Base-by-base conservation (phyloP, 2,888 invertebrate species). In the Litoditis marina region DNA sequence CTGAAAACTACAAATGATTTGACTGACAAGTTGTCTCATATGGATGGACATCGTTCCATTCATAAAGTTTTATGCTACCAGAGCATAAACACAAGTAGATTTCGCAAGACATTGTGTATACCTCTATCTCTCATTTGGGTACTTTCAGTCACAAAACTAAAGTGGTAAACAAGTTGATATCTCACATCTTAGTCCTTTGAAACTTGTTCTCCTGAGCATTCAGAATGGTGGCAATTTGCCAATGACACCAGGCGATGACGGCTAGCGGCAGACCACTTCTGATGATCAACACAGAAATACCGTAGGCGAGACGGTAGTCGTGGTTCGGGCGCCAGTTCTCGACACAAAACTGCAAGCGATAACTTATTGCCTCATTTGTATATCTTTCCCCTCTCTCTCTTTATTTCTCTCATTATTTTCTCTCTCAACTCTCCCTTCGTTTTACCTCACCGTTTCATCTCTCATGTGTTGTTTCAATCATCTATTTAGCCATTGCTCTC, bases 191-290 rank as follows among this genome's bases (percentile, higher is more conserved):
- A 11, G 27, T 60, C 16, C 66, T 60, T 31, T 66, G 59, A 36
- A 74, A 68, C 46, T 73, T 73, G 36, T 53, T 64, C 16, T 66
- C 68, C 34, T 77, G 77, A 6, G 59, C 49, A 46, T 63, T 63
- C 32, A 77, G 66, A 25, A 74, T 71, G 6, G 62, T 46, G 2
- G 75, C 75, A 30, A 77, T 77, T 60, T 91, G 90, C 28, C 91
- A 89, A 85, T 96, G 96, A 84, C 94, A 95, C 82, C 92, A 90
- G 11, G 92, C 90, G 78, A 95, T 94, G 71, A 94, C 90, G 70
- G 90, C 86, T 84, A 95, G 93, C 1, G 95, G 95, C 74, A 95
- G 86, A 47, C 92, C 89, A 81, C 94, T 95, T 85, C 95, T 95
- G 78, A 94, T 52, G 28, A 90, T 88, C 6, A 92, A 89, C 0